These are phyloP conservation scores for Scalopus aquaticus DNA, from an alignment of 2,113 vertebrate species.

Conservation along the genomic window DNA sequence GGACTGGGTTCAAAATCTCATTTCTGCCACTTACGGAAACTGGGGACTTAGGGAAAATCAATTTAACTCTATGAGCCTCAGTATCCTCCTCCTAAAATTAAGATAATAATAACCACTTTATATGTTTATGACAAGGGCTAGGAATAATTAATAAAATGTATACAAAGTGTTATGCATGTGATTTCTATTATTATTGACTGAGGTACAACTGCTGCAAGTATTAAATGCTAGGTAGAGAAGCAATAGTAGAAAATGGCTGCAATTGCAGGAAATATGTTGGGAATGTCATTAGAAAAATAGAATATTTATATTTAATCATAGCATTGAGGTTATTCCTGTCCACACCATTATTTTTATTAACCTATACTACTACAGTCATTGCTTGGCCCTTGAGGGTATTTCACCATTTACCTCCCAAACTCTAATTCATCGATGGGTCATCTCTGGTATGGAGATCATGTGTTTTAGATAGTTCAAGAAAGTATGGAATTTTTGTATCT, in stretches of 20 bases:
- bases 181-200: neutral
- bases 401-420: neutral
- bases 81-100: neutral
- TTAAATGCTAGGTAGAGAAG: neutral
- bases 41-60: neutral
- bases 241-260: neutral
- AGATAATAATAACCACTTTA: neutral
- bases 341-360: neutral
- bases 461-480: neutral
- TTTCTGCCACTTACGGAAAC: constrained; percentile 29
- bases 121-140: neutral
- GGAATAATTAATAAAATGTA: neutral
- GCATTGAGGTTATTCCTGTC: neutral
- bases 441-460: neutral
- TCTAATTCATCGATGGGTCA: neutral
- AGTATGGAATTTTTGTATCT: neutral
- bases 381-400: neutral
- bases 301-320: neutral
- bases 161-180: neutral
- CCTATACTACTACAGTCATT: neutral
- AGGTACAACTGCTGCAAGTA: neutral
- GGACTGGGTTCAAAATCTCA: neutral
- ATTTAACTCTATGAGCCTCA: neutral
- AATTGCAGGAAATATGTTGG: neutral
- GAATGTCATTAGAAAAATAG: neutral